These are phyloP conservation scores for Campoletis raptor DNA, from an alignment of 2,888 invertebrate species.

Conservation along the genomic window DNA sequence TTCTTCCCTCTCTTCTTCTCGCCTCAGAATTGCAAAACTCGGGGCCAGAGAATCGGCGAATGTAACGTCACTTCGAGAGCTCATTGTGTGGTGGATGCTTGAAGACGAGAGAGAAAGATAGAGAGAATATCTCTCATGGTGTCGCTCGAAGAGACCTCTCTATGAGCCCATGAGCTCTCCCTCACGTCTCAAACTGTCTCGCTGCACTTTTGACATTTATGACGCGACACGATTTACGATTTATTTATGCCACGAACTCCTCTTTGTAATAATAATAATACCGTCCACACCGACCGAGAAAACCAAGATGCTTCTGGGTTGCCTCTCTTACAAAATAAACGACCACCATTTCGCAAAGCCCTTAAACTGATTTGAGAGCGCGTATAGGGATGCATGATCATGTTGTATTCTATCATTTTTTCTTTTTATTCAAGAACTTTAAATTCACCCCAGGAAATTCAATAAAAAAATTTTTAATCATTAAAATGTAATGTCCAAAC, in stretches of 20 bases:
- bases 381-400: slow-evolving; percentile 19
- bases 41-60: slow-evolving; percentile 35
- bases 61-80: slow-evolving; percentile 47
- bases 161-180: slow-evolving; percentile 50
- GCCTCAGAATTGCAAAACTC: slow-evolving; percentile 64
- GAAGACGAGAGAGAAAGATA: slow-evolving; percentile 9
- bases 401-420: background rate
- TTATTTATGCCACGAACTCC: slow-evolving; percentile 82
- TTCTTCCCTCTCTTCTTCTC: slow-evolving; percentile 18
- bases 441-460: slow-evolving; percentile 80
- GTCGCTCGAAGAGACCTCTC: slow-evolving; percentile 41
- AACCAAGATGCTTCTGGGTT: slow-evolving; percentile 45
- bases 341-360: slow-evolving; percentile 81
- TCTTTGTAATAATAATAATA: slow-evolving; percentile 83
- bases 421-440: slow-evolving; percentile 70
- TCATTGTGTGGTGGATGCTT: slow-evolving; percentile 58
- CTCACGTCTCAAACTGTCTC: slow-evolving; percentile 79
- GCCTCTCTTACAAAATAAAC: slow-evolving; percentile 82
- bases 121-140: slow-evolving; percentile 4
- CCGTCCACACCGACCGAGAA: slow-evolving; percentile 60
- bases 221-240: slow-evolving; percentile 82
- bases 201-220: slow-evolving; percentile 81
- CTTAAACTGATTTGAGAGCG: slow-evolving; percentile 79
- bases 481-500: background rate
- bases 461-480: slow-evolving; percentile 44